phyloP scores from a whole-genome alignment of 2,113 vertebrate species.

The Chaetura pelagica region DNA sequence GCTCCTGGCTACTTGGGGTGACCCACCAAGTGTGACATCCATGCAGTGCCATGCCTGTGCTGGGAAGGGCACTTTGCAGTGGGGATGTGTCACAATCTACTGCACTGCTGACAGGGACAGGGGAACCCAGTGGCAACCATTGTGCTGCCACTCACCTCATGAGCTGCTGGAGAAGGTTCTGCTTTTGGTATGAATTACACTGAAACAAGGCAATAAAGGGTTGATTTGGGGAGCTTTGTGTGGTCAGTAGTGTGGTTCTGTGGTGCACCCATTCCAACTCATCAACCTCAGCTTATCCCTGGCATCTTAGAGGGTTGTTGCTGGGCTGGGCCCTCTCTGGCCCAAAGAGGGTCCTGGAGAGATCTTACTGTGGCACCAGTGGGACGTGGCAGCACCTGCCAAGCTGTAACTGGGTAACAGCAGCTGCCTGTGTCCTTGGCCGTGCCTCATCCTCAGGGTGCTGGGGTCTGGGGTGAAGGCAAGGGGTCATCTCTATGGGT shows the following conservation, averaged over 20 bases:
- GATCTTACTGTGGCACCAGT: not conserved
- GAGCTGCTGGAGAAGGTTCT: not conserved
- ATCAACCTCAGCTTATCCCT: not conserved
- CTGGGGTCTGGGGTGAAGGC: not conserved
- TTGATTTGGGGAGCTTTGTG: not conserved
- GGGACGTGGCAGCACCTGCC: not conserved
- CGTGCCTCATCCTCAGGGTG: not conserved
- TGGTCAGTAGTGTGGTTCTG: not conserved
- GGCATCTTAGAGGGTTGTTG: not conserved
- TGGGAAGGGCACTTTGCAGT: not conserved
- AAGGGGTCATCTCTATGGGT: not conserved
- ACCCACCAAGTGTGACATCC: not conserved
- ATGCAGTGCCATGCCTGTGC: accelerated
- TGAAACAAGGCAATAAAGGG: conserved; percentile 20
- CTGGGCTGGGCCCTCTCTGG: not conserved
- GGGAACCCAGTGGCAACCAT: not conserved
- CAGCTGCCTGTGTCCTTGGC: not conserved
- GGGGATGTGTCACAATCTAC: not conserved
- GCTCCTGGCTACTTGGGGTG: not conserved
- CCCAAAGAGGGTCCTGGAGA: not conserved
- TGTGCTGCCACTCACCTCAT: not conserved
- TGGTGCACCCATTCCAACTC: not conserved
- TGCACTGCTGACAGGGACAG: not conserved
- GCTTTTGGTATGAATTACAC: not conserved
- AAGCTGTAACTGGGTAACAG: not conserved